Base-by-base conservation (phyloP, 2,888 invertebrate species). In the Heliconius cydno region DNA sequence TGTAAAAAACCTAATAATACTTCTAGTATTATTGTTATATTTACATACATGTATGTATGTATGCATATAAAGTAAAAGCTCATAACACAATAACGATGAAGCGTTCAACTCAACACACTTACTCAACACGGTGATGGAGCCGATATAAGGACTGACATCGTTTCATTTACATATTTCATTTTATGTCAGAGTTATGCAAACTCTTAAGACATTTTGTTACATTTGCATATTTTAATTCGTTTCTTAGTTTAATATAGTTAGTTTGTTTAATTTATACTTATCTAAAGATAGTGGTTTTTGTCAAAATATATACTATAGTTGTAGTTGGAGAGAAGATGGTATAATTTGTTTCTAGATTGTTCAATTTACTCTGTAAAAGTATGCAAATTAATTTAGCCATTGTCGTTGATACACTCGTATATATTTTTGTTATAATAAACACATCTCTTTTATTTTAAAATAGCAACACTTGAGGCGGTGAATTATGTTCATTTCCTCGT, bases 161-260 rank as follows among this genome's bases (percentile, higher is more conserved):
- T 76, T 46, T 76, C 41, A 66, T 66, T 41, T 30, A 66, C 65
- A 76, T 67, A 76, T 73, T 73, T 73, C 76, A 22, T 25, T 65
- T 68, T 68, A 65, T 65, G 15, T 13, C 9, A 41, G 10, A 30
- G 46, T 76, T 73, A 73, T 73, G 72, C 57, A 73, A 73, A n/a
- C 52, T 60, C 13, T 73, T 5, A 15, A 34, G 57, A 30, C 7
- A 52, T 73, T 73, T 57, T 10, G n/a, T 73, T 57, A n/a, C 57
- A 34, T 34, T 73, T 73, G 57, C 28, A 73, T 34, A 73, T 57
- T 73, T 13, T 73, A 57, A 57, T 41, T 6, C n/a, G 41, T 38
- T 68, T 68, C 68, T 38, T 68, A 38, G 38, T 68, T 68, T 25
- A 6, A 25, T 15, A 41, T 1, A n/a, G 13, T 41, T 7, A n/a